Evolutionary conservation across 2,797 vertebrate species (phyloP).

Genomic region (Rhadinocentrus ornatus): DNA sequence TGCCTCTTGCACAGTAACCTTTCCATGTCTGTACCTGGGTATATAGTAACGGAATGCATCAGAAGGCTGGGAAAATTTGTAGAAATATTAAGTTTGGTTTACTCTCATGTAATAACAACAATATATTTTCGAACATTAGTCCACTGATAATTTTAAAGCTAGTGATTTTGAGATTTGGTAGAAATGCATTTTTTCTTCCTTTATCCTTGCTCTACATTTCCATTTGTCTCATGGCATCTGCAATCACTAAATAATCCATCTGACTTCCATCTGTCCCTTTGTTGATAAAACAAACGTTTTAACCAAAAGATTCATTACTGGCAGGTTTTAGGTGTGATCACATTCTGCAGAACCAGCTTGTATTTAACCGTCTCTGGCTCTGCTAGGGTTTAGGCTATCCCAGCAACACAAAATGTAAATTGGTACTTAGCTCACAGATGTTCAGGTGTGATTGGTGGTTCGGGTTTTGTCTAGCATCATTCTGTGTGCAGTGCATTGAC

Average conservation of each 20-base stretch:
- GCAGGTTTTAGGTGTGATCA: not conserved
- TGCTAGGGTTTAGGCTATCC: not conserved
- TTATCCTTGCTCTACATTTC: not conserved
- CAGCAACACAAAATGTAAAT: too few relatives aligned
- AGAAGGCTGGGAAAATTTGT: not conserved
- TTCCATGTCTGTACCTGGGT: not conserved
- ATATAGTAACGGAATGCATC: not conserved
- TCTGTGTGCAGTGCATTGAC: too few relatives aligned
- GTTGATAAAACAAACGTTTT: not conserved
- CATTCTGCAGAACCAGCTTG: not conserved
- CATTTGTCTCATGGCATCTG: not conserved
- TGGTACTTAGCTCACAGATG: too few relatives aligned
- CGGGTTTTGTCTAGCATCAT: too few relatives aligned
- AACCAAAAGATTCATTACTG: too few relatives aligned
- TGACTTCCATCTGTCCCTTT: not conserved
- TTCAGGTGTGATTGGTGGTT: too few relatives aligned
- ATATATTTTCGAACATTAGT: not conserved
- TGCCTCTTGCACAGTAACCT: not conserved
- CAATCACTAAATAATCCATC: constrained; percentile 5
- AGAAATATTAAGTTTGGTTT: not conserved
- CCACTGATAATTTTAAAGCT: not conserved
- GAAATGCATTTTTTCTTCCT: not conserved
- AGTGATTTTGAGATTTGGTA: too few relatives aligned
- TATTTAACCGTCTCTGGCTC: not conserved
- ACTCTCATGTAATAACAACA: not conserved